Percentiles rank a stretch among this genome's conserved stretches.
These are phyloP conservation scores for Spicauda simplicius DNA, from an alignment of 2,888 invertebrate species.

Conservation along the genomic window DNA sequence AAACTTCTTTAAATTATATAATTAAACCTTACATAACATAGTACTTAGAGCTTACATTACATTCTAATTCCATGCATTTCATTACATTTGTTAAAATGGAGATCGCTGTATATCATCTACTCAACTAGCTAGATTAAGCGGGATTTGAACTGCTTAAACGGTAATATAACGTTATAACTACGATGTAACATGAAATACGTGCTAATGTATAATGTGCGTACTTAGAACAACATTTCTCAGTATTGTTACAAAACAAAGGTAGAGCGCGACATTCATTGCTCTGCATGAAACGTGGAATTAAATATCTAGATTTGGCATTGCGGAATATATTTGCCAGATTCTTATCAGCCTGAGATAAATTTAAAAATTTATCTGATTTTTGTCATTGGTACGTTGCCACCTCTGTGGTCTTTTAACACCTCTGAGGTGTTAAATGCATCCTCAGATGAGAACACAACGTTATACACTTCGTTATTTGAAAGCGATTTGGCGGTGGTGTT, in stretches of 20 bases:
- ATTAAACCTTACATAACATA: too few relatives aligned
- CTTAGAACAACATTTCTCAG: background rate
- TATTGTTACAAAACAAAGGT: slow-evolving; percentile 41
- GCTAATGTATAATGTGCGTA: background rate
- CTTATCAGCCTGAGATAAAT: background rate
- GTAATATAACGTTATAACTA: background rate
- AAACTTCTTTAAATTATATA: too few relatives aligned
- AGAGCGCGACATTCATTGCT: slow-evolving; percentile 49
- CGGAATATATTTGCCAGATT: background rate
- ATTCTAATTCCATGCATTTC: too few relatives aligned
- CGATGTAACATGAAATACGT: slow-evolving; percentile 16
- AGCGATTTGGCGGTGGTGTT: too few relatives aligned
- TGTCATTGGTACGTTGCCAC: too few relatives aligned
- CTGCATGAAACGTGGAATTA: slow-evolving; percentile 30
- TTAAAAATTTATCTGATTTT: too few relatives aligned
- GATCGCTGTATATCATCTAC: background rate
- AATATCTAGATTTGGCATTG: background rate
- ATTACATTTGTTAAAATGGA: too few relatives aligned
- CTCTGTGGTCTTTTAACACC: too few relatives aligned
- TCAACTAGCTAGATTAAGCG: background rate
- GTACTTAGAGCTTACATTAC: too few relatives aligned
- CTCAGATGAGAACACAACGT: too few relatives aligned
- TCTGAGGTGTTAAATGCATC: too few relatives aligned
- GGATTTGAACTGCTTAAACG: background rate
- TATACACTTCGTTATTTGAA: too few relatives aligned